A percentile compares a stretch with the other conserved stretches of the same genome.
These are phyloP conservation scores for Neotoma lepida DNA, from an alignment of 2,113 vertebrate species.

Conservation along the genomic window DNA sequence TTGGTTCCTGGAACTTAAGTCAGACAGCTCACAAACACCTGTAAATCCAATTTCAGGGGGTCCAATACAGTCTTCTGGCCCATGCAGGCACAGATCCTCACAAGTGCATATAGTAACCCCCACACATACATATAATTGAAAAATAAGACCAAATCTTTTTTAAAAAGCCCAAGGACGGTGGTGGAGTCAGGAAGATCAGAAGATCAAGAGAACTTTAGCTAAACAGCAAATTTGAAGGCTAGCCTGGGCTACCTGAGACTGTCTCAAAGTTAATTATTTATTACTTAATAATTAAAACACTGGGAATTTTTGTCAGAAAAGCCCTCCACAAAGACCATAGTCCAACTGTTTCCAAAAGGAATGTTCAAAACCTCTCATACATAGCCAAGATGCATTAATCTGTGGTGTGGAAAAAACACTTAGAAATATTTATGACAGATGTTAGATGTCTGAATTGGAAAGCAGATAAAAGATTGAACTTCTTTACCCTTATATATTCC, in stretches of 20 bases:
- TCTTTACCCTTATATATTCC: constrained; percentile 94
- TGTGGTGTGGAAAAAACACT: not conserved
- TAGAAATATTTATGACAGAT: not conserved
- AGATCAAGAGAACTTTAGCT: not conserved
- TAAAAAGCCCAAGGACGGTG: not conserved
- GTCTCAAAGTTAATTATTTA: not conserved
- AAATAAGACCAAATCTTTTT: not conserved
- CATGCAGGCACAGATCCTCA: not conserved
- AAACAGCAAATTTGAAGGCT: not conserved
- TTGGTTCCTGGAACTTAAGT: not conserved
- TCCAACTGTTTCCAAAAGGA: not conserved
- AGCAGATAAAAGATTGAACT: not conserved
- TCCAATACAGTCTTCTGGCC: not conserved
- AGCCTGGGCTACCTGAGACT: not conserved
- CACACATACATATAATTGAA: not conserved
- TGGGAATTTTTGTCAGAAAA: not conserved
- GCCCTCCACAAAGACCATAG: not conserved
- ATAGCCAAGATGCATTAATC: not conserved
- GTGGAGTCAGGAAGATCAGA: not conserved
- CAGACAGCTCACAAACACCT: not conserved
- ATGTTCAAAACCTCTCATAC: not conserved
- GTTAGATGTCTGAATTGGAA: not conserved
- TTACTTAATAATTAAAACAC: not conserved
- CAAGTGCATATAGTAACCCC: not conserved
- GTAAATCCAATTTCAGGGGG: not conserved